Base-by-base conservation (phyloP, 2,888 invertebrate genomes). In the Stenotaenia linearis region DNA sequence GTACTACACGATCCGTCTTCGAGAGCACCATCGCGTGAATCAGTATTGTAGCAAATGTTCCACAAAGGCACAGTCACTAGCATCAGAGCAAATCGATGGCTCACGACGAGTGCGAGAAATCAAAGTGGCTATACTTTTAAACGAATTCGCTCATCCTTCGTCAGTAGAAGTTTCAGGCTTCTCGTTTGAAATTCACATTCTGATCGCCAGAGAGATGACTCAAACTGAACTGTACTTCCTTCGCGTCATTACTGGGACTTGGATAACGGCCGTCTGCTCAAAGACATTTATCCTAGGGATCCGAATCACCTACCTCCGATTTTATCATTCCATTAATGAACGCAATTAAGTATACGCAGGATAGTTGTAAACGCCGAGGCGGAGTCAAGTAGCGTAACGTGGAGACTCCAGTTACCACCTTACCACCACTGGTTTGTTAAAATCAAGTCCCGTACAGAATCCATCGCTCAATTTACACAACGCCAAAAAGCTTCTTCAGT, bases 161-260 rank as follows among this genome's bases (percentile, higher is more conserved):
- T 56, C 15, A 56, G 56, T 21, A 18, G 9, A 2, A 15, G 9
- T 6, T 15, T 5, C 18, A n/a, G 18, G 7, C 18, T 56, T 10
- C 15, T 7, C 23, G 56, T n/a, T n/a, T n/a, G n/a, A n/a, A n/a
- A n/a, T n/a, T 4, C 56, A 2, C 21, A 18, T 4, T 4, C 9
- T 18, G 56, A 6, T 10, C 37, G 37, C 1, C 18, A 77, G 77
- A 12, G 2, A 37, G 35, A 37, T 77, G 9, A 75, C 28, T 1
- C 75, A 75, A 30, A 28, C 25, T 3, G 75, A 75, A 75, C 1
- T 75, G 75, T 23, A 30, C 6, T 75, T 30, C 25, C 28, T 75
- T 6, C 75, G 32, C 32, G 6, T 97, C 78, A 90, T 97, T 75
- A 95, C 94, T 95, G 95, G 95, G 90, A 91, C 82, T 90, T 94